phyloP scores from a whole-genome alignment of 2,797 vertebrate species.

The Mareca penelope region DNA sequence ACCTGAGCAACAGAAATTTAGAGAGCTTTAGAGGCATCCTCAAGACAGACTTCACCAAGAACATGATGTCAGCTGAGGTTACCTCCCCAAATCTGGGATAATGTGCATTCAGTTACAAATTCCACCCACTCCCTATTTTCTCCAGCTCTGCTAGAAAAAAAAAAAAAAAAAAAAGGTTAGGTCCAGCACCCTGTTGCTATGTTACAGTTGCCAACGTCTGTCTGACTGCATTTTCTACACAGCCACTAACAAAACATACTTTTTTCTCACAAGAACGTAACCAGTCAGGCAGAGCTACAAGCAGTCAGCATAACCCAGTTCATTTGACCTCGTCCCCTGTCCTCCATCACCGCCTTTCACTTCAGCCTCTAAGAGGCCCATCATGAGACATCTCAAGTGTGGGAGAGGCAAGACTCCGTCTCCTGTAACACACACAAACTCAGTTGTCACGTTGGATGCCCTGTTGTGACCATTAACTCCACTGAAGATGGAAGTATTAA shows the following conservation, averaged over 20 bases:
- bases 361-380: background rate
- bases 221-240: background rate
- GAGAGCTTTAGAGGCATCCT: accelerated
- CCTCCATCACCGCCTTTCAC: background rate
- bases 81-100: background rate
- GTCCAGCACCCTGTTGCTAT: conserved; percentile 66
- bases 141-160: background rate
- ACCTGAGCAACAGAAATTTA: background rate
- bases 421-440: background rate
- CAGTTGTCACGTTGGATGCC: background rate
- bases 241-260: background rate
- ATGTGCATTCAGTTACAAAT: background rate
- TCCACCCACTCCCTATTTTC: conserved; percentile 32
- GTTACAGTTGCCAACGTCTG: conserved; percentile 52
- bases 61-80: background rate
- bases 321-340: accelerated
- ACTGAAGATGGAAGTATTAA: background rate
- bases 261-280: background rate
- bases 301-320: accelerated
- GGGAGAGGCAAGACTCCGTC: background rate
- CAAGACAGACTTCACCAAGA: background rate
- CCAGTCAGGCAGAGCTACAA: background rate
- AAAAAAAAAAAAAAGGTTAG: background rate
- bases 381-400: background rate
- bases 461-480: background rate